Base-by-base conservation (phyloP, 2,888 invertebrate species). In the Drosophila cognata region DNA sequence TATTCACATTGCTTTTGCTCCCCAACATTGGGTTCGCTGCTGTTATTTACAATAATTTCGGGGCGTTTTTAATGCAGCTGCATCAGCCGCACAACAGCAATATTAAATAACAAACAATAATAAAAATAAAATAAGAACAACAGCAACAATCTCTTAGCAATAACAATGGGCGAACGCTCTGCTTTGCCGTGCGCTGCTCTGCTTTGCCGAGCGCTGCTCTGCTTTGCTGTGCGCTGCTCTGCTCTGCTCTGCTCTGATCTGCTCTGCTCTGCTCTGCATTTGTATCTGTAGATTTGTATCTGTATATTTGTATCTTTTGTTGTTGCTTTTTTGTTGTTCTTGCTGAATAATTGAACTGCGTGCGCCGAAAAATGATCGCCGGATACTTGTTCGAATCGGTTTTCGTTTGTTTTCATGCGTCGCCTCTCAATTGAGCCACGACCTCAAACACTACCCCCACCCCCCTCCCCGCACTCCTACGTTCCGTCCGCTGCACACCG, bases 341-440 rank as follows among this genome's bases (percentile, higher is more conserved):
- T 64, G 68, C 63, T 67, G 69, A 65, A 67, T 48, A 73, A 77
- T 68, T 62, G 16, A 62, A 38, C 50, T 70, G 68, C 58, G 58
- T 68, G 56, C 68, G 63, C 75, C 76, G 48, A 62, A 71, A 83
- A 55, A 53, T 72, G 48, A 71, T 52, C 61, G 71, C 50, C 59
- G 48, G 52, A 77, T 84, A 89, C 89, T 84, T 62, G 88, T 80
- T 86, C 59, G 51, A 89, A 89, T 84, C 79, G 89, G 88, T 71
- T 89, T 83, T 69, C 52, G 69, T 73, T 79, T 66, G 77, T 70
- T 70, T 72, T 60, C n/a, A n/a, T 41, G 51, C 50, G 38, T 21
- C 46, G 81, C 53, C 64, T 56, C 53, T 64, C 57, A 71, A 82
- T 68, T 74, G 62, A 11, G 31, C 58, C 71, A 69, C 70, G 51